These are phyloP conservation scores for Gasterosteus nipponicus DNA, from an alignment of 2,113 vertebrate genomes.

Conservation along the genomic window DNA sequence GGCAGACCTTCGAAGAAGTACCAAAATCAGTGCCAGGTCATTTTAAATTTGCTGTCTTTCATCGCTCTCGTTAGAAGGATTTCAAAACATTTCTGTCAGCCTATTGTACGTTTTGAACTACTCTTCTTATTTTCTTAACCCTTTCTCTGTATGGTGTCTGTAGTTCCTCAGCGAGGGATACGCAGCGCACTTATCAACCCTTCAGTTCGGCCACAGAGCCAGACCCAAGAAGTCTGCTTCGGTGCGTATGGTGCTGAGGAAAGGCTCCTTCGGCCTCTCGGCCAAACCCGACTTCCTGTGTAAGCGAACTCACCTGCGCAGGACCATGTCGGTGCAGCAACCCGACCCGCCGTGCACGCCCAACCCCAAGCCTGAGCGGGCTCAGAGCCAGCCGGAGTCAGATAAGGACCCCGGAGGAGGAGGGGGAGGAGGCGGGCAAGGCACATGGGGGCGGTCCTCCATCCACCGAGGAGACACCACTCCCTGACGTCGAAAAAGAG, in stretches of 20 bases:
- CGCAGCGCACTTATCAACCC: constrained; percentile 90
- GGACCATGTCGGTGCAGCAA: constrained; percentile 97
- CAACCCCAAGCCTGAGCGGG: constrained; percentile 95
- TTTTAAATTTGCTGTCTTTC: not conserved
- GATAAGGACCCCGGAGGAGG: constrained; percentile 90
- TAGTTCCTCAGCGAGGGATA: constrained; percentile 98
- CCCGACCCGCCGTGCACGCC: constrained; percentile 87
- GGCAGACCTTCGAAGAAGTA: constrained; percentile 97
- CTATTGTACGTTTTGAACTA: not conserved
- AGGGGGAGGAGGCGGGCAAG: constrained; percentile 77
- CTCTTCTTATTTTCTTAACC: constrained; percentile 1
- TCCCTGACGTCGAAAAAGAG: constrained; percentile 71
- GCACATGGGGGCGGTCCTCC: constrained; percentile 87
- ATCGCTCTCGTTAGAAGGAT: not conserved
- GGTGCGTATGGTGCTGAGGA: constrained; percentile 93
- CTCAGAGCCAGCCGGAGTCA: constrained; percentile 97
- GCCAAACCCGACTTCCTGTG: constrained; percentile 95
- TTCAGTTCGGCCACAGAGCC: constrained; percentile 91
- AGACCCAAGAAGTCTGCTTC: constrained; percentile 93
- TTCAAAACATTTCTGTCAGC: not conserved
- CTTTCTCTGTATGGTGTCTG: constrained; percentile 1
- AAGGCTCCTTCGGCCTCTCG: constrained; percentile 95
- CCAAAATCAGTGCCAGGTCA: constrained; percentile 95
- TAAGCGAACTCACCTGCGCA: constrained; percentile 93
- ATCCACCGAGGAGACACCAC: constrained; percentile 90